Base-by-base conservation (phyloP, 2,113 vertebrate genomes). In the Martes martes region DNA sequence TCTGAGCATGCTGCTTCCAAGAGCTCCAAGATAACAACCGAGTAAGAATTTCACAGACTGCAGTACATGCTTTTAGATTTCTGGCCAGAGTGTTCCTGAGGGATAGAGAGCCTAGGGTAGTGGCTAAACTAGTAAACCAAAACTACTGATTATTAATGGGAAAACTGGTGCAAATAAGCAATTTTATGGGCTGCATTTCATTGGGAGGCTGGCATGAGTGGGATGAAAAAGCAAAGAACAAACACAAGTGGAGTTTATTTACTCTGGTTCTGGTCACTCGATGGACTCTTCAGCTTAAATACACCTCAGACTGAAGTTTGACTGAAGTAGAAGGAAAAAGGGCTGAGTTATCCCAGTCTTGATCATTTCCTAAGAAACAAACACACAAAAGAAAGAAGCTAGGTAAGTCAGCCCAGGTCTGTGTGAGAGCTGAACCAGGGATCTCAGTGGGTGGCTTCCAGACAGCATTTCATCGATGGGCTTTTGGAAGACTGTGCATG, bases 11-110 rank as follows among this genome's bases (percentile, higher is more conserved):
- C 61, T 88, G 65, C 80, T 79, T 96, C 67, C 81, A 59, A 83
- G 74, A 97, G 93, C 84, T 96, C 71, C 4, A 33, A 50, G 50
- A 52, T 78, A 73, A 87, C 50, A 69, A 85, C 50, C 9, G 4
- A 15, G 74, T 50, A 52, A 69, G 96, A 91, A 89, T 36, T 47
- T 80, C 57, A 39, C 74, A 84, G 69, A 63, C 78, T 74, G 85
- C 28, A 47, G 57, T 24, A 50, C 15, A 0, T 23, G 74, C 42
- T 92, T 59, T 76, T 42, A 82, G 79, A 82, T 26, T 59, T 28
- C 74, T 84, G 79, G 50, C 88, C 42, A 65, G 28, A 59, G 24
- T 23, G 42, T 21, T 61, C 93, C 61, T 16, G 4, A 84, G 91
- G 39, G 24, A 67, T 28, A 8, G 6, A 79, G n/a, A 78, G 39